phyloP scores from a whole-genome alignment of 2,888 invertebrate species.

The Dryobota labecula region DNA sequence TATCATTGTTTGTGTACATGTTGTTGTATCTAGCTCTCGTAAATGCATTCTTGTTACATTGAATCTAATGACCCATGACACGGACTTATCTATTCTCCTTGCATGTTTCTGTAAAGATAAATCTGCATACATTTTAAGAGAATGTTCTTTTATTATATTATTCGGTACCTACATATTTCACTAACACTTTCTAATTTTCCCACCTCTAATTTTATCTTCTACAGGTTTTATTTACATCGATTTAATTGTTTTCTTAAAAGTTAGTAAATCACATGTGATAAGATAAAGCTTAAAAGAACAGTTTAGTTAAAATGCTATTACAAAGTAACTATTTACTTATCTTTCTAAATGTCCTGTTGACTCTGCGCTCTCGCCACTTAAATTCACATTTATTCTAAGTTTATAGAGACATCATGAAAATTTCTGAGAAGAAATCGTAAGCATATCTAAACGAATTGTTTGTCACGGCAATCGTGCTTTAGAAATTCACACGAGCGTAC shows the following conservation, averaged over 20 bases:
- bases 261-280: constrained; percentile 15
- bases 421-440: constrained; percentile 50
- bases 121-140: constrained; percentile 29
- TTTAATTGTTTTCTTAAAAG: constrained; percentile 15
- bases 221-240: not conserved
- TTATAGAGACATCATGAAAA: constrained; percentile 48
- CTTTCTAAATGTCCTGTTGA: constrained; percentile 36
- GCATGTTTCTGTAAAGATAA: constrained; percentile 46
- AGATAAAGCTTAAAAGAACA: constrained; percentile 22
- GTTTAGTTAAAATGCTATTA: constrained; percentile 35
- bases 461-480: constrained; percentile 65
- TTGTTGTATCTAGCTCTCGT: constrained; percentile 76
- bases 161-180: constrained; percentile 9
- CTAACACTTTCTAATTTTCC: not conserved
- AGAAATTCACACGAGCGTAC: constrained; percentile 65
- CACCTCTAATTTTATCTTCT: constrained; percentile 1
- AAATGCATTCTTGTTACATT: constrained; percentile 75
- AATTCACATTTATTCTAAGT: constrained; percentile 47
- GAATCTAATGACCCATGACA: constrained; percentile 74
- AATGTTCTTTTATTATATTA: constrained; percentile 16
- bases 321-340: constrained; percentile 40
- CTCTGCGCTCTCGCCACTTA: constrained; percentile 42
- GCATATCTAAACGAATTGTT: constrained; percentile 61
- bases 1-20: constrained; percentile 79
- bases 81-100: constrained; percentile 53